Evolutionary conservation across 2,888 invertebrate species (phyloP).

Genomic region (Biston stratarius): DNA sequence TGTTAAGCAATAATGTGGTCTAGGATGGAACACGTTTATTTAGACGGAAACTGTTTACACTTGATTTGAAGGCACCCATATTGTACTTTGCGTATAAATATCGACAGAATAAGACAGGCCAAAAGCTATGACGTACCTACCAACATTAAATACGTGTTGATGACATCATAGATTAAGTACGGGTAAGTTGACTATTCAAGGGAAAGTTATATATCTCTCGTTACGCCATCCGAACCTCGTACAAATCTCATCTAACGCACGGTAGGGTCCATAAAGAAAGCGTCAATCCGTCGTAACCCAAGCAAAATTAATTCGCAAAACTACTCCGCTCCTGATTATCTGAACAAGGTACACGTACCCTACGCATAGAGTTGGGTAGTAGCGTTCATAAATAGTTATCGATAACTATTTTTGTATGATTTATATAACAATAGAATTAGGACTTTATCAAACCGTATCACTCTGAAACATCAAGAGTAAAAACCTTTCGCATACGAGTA

Average conservation of each 20-base stretch:
- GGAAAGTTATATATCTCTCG: not conserved
- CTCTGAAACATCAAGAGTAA: no score
- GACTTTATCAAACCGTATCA: no score
- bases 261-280: slow-evolving; percentile 22
- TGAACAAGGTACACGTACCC: slow-evolving; percentile 19
- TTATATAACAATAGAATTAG: no score
- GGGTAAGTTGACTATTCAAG: not conserved
- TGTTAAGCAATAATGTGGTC: no score
- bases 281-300: slow-evolving; percentile 20
- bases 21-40: no score
- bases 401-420: not conserved
- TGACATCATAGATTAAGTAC: not conserved
- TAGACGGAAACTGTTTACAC: no score
- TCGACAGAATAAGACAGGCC: not conserved
- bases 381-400: not conserved
- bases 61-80: no score
- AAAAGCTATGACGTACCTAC: not conserved
- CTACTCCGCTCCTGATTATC: slow-evolving; percentile 23
- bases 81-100: not conserved
- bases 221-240: not conserved
- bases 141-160: not conserved
- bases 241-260: slow-evolving; percentile 17
- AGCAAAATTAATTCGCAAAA: slow-evolving; percentile 28
- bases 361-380: slow-evolving; percentile 6
- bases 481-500: no score